A percentile compares a stretch with the other conserved stretches of the same genome.
Conservation (phyloP, 2,113 vertebrate genomes). For the Corythornis madagascariensis region DNA sequence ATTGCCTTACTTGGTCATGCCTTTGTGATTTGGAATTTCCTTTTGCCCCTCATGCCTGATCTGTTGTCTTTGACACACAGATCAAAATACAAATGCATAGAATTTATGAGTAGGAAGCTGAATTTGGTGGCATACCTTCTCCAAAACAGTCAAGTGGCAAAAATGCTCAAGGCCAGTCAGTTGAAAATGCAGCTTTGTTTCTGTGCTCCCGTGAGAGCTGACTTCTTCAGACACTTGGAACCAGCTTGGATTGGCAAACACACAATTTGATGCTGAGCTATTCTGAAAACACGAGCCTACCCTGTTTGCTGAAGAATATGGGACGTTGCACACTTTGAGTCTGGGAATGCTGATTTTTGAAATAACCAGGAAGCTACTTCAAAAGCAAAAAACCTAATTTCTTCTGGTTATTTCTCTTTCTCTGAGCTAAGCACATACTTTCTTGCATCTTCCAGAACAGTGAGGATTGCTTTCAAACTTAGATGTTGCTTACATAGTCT, state of each 20-base stretch:
- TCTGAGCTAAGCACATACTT: not conserved
- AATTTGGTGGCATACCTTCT: not conserved
- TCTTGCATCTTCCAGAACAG: not conserved
- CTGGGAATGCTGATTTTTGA: not conserved
- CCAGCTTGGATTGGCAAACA: not conserved
- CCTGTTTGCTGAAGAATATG: not conserved
- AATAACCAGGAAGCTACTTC: not conserved
- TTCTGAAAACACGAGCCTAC: not conserved
- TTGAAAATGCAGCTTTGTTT: not conserved
- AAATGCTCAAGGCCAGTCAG: not conserved
- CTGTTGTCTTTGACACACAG: not conserved
- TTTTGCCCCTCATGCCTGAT: not conserved
- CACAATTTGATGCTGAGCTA: not conserved
- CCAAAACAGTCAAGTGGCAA: not conserved
- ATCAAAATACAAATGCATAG: not conserved
- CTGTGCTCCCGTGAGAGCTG: not conserved
- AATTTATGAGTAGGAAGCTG: not conserved
- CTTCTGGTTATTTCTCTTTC: not conserved
- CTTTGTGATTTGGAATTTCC: not conserved
- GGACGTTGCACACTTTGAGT: not conserved
- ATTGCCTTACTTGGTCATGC: not conserved
- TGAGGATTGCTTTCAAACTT: not conserved
- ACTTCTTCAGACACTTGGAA: not conserved
- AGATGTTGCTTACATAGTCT: constrained; percentile 3
- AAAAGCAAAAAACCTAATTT: not conserved